These are phyloP conservation scores for Cantharis lateralis DNA, from an alignment of 2,888 invertebrate genomes.

Conservation along the genomic window DNA sequence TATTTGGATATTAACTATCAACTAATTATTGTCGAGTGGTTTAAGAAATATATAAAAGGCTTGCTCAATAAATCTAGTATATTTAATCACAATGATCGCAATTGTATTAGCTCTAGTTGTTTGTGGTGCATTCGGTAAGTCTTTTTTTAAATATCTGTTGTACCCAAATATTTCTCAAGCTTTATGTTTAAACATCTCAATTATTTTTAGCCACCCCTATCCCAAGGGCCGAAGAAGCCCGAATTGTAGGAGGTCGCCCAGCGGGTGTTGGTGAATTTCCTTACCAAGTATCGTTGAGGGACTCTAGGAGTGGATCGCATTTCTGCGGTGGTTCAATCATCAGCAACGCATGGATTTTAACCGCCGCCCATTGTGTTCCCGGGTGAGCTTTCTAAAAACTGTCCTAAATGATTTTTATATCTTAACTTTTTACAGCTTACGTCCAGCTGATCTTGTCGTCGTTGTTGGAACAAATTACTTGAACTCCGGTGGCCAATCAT, in stretches of 20 bases:
- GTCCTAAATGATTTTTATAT: neutral
- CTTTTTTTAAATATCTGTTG: too few relatives aligned
- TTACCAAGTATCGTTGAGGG: neutral
- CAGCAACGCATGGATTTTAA: neutral
- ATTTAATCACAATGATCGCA: too few relatives aligned
- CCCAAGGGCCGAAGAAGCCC: neutral
- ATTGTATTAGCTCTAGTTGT: too few relatives aligned
- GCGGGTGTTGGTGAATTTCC: neutral
- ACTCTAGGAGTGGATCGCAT: neutral
- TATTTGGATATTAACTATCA: too few relatives aligned
- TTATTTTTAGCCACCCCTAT: neutral
- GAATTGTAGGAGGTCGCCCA: neutral
- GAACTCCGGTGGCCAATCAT: slow-evolving; percentile 27
- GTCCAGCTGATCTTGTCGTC: neutral
- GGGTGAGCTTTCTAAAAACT: neutral
- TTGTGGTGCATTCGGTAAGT: too few relatives aligned
- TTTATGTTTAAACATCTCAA: too few relatives aligned
- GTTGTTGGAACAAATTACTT: neutral
- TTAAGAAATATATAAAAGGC: too few relatives aligned
- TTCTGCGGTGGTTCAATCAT: neutral
- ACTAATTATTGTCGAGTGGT: too few relatives aligned
- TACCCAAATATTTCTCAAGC: too few relatives aligned
- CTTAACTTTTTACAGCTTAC: neutral
- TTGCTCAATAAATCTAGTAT: too few relatives aligned
- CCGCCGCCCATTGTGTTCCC: neutral